These are phyloP conservation scores for Capitella teleta DNA, from an alignment of 1,140 invertebrate genomes.

Conservation along the genomic window DNA sequence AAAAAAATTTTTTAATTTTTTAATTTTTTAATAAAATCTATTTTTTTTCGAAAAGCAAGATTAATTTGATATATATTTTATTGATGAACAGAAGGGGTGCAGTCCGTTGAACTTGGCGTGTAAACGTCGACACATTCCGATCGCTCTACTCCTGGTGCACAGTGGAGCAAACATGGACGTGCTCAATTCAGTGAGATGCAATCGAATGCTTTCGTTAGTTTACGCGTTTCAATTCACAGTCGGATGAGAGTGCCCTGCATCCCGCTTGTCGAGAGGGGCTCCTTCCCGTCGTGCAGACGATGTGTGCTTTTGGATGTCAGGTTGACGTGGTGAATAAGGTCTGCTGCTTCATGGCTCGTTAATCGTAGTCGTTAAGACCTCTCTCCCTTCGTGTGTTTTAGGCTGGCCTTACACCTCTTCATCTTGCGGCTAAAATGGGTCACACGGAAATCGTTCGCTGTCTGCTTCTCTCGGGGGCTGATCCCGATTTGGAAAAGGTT, in stretches of 20 bases:
- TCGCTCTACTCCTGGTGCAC: conserved; percentile 80
- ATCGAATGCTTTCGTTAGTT: not conserved
- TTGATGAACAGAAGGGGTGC: conserved; percentile 44
- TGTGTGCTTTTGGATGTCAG: conserved; percentile 63
- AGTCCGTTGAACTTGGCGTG: conserved; percentile 56
- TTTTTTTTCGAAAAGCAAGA: no score
- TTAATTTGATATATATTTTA: no score
- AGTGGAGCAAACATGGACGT: conserved; percentile 70
- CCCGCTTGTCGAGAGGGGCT: conserved; percentile 58
- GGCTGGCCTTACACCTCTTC: conserved; percentile 58
- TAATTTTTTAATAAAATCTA: no score
- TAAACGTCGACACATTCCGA: conserved; percentile 51
- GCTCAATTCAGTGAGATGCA: conserved; percentile 50
- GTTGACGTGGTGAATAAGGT: conserved; percentile 57
- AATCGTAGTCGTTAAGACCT: no score
- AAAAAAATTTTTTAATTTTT: no score
- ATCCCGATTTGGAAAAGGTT: conserved; percentile 45
- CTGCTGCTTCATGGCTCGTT: no score
- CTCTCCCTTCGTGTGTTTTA: conserved; percentile 19
- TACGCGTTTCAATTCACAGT: no score
- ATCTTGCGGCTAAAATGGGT: conserved; percentile 62
- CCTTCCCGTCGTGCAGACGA: conserved; percentile 55
- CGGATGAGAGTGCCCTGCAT: conserved; percentile 65
- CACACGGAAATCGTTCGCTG: conserved; percentile 64
- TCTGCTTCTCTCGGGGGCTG: conserved; percentile 52